phyloP scores from a whole-genome alignment of 2,888 invertebrate genomes.

The Eutolmus rufibarbis region DNA sequence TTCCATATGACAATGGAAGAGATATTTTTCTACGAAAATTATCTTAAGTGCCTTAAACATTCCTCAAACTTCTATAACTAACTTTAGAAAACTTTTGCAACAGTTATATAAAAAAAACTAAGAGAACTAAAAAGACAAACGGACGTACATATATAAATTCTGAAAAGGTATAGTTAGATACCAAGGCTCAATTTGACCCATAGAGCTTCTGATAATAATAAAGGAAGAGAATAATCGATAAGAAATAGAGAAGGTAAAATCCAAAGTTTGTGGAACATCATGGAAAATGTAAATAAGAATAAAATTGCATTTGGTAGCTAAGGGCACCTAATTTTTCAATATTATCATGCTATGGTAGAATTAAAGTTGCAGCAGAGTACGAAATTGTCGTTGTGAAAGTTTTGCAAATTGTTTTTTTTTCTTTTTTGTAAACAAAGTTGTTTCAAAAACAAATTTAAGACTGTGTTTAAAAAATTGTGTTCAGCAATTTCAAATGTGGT shows the following conservation, averaged over 20 bases:
- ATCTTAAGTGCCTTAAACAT: background rate
- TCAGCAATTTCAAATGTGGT: too few relatives aligned
- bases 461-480: too few relatives aligned
- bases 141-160: background rate
- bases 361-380: too few relatives aligned
- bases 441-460: too few relatives aligned
- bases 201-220: background rate
- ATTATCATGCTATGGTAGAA: background rate
- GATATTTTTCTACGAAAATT: background rate
- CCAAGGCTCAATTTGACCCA: background rate
- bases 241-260: background rate
- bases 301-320: background rate
- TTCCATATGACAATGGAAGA: background rate
- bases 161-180: background rate
- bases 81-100: background rate
- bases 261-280: background rate
- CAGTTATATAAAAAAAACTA: background rate
- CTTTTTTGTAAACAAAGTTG: too few relatives aligned
- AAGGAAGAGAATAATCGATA: background rate
- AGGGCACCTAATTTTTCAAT: background rate
- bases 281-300: background rate
- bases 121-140: background rate
- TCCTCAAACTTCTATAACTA: background rate
- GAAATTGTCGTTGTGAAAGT: too few relatives aligned
- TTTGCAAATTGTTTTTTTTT: too few relatives aligned